These are phyloP conservation scores for Andricus grossulariae DNA, from an alignment of 1,140 invertebrate species.

Conservation along the genomic window DNA sequence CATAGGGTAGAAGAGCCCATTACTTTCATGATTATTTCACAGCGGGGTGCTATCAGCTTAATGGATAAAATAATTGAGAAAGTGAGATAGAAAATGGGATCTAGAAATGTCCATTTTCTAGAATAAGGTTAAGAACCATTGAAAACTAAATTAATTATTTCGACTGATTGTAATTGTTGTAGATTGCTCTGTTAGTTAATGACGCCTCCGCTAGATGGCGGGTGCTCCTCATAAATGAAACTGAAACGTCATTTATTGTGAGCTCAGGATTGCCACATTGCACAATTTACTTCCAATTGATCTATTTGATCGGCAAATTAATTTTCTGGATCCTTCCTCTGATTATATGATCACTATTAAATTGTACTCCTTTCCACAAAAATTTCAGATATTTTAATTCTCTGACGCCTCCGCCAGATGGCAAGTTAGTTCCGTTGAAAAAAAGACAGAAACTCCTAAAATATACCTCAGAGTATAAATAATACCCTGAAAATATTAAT, in stretches of 20 bases:
- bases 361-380: not conserved
- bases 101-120: too few relatives aligned
- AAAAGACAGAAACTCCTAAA: not conserved
- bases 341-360: not conserved
- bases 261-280: too few relatives aligned
- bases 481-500: not conserved
- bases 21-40: not conserved
- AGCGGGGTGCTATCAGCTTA: not conserved
- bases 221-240: too few relatives aligned
- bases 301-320: too few relatives aligned
- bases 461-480: not conserved
- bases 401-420: not conserved
- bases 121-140: too few relatives aligned
- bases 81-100: too few relatives aligned
- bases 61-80: not conserved
- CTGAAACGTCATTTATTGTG: too few relatives aligned
- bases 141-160: too few relatives aligned
- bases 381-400: not conserved
- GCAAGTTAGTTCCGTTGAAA: not conserved
- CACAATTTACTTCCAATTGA: too few relatives aligned
- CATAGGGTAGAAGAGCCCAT: not conserved
- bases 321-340: not conserved
- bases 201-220: constrained; percentile 3
- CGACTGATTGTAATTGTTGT: not conserved
- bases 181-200: not conserved